A percentile compares a stretch with the other conserved stretches of the same genome.
Conservation (phyloP, 2,888 invertebrate genomes). For the Cephus pulcher region DNA sequence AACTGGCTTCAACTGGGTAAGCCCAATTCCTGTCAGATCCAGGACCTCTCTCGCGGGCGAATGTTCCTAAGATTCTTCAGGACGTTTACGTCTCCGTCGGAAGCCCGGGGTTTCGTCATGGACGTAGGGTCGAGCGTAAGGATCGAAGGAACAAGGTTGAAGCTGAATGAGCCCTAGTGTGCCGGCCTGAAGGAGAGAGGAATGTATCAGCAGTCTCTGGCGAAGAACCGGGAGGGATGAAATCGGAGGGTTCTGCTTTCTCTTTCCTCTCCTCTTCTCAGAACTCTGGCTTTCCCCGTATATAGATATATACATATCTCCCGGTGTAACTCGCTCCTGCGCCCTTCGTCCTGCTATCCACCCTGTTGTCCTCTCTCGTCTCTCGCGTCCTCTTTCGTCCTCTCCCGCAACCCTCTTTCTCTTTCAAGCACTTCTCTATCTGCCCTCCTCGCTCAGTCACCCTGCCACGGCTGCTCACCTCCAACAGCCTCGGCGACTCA, state of each 20-base stretch:
- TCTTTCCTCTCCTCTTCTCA: not conserved
- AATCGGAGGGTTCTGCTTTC: conserved; percentile 23
- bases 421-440: not conserved
- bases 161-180: conserved; percentile 44
- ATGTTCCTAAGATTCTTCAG: too few relatives aligned
- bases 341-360: not conserved
- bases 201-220: conserved; percentile 8
- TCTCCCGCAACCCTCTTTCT: too few relatives aligned
- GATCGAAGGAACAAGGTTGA: conserved; percentile 50
- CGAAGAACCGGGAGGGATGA: conserved; percentile 16
- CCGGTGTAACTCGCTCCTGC: not conserved
- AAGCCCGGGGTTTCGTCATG: too few relatives aligned
- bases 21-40: too few relatives aligned
- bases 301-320: not conserved
- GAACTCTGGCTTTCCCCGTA: not conserved
- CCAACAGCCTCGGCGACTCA: conserved; percentile 5
- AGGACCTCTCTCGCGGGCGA: too few relatives aligned
- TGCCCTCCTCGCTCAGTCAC: conserved; percentile 13
- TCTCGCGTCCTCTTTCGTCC: conserved; percentile 11
- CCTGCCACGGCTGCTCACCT: conserved; percentile 6
- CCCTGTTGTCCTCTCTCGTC: conserved; percentile 25
- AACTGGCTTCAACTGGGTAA: too few relatives aligned
- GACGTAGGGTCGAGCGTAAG: conserved; percentile 22
- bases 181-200: conserved; percentile 27
- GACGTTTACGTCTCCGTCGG: too few relatives aligned